These are phyloP conservation scores for Ecliptopera silaceata DNA, from an alignment of 2,888 invertebrate species.

Conservation along the genomic window DNA sequence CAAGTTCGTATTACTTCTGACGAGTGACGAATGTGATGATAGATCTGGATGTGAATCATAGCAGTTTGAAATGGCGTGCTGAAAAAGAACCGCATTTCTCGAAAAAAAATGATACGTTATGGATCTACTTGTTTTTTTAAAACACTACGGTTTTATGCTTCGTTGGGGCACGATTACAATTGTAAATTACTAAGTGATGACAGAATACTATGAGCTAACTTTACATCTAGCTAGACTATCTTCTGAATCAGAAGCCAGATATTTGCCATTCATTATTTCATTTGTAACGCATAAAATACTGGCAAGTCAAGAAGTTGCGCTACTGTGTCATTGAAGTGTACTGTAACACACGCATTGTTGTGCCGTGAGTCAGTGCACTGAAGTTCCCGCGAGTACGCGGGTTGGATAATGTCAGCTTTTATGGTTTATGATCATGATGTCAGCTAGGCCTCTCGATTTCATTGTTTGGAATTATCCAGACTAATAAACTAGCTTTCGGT, in stretches of 20 bases:
- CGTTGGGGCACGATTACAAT: too few species aligned
- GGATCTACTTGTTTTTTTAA: too few species aligned
- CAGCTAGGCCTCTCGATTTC: neutral
- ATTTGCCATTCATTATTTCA: neutral
- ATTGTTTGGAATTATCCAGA: neutral
- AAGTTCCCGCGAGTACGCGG: conserved; percentile 3
- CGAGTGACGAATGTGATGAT: too few species aligned
- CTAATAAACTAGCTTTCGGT: too few species aligned
- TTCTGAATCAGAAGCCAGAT: too few species aligned
- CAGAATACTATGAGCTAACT: too few species aligned
- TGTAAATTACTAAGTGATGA: too few species aligned
- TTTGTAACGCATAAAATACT: neutral
- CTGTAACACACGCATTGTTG: neutral
- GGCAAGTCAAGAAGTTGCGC: neutral
- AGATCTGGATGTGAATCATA: neutral
- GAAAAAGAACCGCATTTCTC: too few species aligned
- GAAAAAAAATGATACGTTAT: too few species aligned
- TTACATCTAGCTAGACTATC: too few species aligned
- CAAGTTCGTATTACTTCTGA: neutral
- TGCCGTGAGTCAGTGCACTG: conserved; percentile 7
- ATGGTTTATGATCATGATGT: conserved; percentile 1
- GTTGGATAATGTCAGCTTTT: conserved; percentile 5
- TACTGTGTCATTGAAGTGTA: neutral
- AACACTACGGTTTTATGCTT: too few species aligned
- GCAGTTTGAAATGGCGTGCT: too few species aligned